These are phyloP conservation scores for Leptinotarsa rubiginosa DNA, from an alignment of 2,888 invertebrate species.

Conservation along the genomic window DNA sequence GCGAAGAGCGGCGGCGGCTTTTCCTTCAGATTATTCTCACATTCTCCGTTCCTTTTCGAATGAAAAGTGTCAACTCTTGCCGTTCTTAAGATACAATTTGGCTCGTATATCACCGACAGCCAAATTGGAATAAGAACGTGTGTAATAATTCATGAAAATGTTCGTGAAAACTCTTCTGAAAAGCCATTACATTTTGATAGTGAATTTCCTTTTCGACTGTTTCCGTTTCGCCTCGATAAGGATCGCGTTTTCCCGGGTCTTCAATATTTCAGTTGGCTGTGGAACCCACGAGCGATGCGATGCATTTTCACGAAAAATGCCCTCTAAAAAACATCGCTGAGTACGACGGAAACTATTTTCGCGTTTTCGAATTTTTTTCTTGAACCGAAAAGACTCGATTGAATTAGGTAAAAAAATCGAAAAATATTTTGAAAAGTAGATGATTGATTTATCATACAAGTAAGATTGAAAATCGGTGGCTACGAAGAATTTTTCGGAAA, in stretches of 20 bases:
- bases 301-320: slow-evolving; percentile 32
- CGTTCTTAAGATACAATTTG: slow-evolving; percentile 35
- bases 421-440: neutral
- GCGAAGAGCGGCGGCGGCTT: slow-evolving; percentile 5
- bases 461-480: neutral
- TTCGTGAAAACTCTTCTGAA: slow-evolving; percentile 44
- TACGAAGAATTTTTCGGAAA: neutral
- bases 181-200: slow-evolving; percentile 48
- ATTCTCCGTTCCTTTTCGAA: slow-evolving; percentile 12
- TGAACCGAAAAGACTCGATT: neutral
- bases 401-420: neutral
- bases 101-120: slow-evolving; percentile 36
- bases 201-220: slow-evolving; percentile 44
- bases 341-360: slow-evolving; percentile 14
- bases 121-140: slow-evolving; percentile 46
- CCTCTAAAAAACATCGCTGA: slow-evolving; percentile 40
- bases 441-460: neutral
- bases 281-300: slow-evolving; percentile 32
- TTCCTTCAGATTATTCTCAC: slow-evolving; percentile 23
- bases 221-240: slow-evolving; percentile 40
- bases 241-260: slow-evolving; percentile 46
- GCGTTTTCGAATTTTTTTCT: slow-evolving; percentile 5
- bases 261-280: slow-evolving; percentile 45
- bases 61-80: slow-evolving; percentile 27
- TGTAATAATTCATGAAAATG: slow-evolving; percentile 47